Conservation (phyloP, 2,113 vertebrate genomes). For the Pao palembangensis region DNA sequence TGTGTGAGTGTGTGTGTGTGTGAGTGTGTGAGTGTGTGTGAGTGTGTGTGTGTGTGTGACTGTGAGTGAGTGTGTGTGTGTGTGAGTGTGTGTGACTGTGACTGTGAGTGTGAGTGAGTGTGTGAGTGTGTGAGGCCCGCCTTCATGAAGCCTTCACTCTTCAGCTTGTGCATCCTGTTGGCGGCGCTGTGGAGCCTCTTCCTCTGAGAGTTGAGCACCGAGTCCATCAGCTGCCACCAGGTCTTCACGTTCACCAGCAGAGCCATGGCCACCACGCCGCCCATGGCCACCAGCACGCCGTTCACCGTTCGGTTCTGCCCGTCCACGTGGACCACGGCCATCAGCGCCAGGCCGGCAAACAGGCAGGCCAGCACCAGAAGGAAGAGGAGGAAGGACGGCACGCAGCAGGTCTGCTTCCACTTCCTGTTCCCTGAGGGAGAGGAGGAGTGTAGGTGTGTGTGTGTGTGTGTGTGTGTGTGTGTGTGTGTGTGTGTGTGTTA, state of each 20-base stretch:
- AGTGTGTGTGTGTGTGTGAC: too few relatives aligned
- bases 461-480: conserved; percentile 1
- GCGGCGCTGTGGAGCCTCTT: conserved; percentile 91
- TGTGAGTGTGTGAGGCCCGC: too few relatives aligned
- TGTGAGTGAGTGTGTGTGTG: too few relatives aligned
- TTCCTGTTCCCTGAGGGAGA: conserved; percentile 82
- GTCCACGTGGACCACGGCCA: conserved; percentile 85
- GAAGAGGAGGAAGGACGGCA: conserved; percentile 92
- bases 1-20: too few relatives aligned
- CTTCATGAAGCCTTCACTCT: conserved; percentile 99
- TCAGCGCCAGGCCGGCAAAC: conserved; percentile 80
- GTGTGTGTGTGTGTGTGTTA: conserved; percentile 36
- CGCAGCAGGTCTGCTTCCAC: conserved; percentile 96
- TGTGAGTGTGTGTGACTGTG: too few relatives aligned
- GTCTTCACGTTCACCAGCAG: conserved; percentile 92
- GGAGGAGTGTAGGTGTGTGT: conserved; percentile 2
- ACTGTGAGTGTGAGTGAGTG: too few relatives aligned
- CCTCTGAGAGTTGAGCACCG: conserved; percentile 90
- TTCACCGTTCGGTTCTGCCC: conserved; percentile 82
- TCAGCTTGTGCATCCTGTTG: conserved; percentile 88
- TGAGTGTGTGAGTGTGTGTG: too few relatives aligned
- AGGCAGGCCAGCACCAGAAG: conserved; percentile 83
- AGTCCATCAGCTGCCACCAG: conserved; percentile 94
- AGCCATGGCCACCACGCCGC: conserved; percentile 84
- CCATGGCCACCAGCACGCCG: conserved; percentile 81